These are phyloP conservation scores for Hermetia illucens DNA, from an alignment of 1,140 invertebrate species.

Conservation along the genomic window DNA sequence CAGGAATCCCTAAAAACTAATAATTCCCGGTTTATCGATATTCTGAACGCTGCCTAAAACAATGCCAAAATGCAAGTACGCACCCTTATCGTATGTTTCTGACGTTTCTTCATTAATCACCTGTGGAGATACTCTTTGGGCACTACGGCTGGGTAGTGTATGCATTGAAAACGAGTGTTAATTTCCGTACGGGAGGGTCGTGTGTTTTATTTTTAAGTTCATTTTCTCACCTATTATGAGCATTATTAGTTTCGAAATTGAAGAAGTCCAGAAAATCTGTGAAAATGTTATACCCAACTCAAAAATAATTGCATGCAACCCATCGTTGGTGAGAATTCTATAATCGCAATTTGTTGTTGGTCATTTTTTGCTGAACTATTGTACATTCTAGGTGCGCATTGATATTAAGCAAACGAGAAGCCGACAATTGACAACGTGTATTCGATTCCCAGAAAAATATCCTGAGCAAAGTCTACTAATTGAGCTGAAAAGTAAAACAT, in stretches of 20 bases:
- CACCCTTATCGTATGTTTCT: too few species aligned
- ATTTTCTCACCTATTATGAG: conserved; percentile 32
- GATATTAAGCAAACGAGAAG: conserved; percentile 48
- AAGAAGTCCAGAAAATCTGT: conserved; percentile 46
- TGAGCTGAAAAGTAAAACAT: conserved; percentile 59
- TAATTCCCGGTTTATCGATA: too few species aligned
- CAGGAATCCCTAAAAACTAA: too few species aligned
- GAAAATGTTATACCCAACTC: conserved; percentile 43
- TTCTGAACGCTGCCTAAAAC: too few species aligned
- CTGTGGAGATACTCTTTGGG: too few species aligned
- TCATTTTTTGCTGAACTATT: background rate
- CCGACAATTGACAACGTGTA: conserved; percentile 46
- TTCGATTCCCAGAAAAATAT: conserved; percentile 52
- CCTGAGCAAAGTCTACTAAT: conserved; percentile 40
- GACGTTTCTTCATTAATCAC: too few species aligned
- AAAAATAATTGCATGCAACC: conserved; percentile 50
- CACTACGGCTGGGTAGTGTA: too few species aligned
- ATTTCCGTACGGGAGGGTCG: too few species aligned
- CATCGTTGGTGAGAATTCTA: conserved; percentile 33
- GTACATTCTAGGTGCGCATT: conserved; percentile 30
- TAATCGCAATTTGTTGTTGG: too few species aligned
- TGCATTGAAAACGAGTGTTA: too few species aligned
- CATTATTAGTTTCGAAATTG: conserved; percentile 47
- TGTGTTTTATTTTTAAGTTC: too few species aligned
- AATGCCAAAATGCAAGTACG: too few species aligned